Conservation (phyloP, 1,140 invertebrate species). For the Diachasma alloeum region DNA sequence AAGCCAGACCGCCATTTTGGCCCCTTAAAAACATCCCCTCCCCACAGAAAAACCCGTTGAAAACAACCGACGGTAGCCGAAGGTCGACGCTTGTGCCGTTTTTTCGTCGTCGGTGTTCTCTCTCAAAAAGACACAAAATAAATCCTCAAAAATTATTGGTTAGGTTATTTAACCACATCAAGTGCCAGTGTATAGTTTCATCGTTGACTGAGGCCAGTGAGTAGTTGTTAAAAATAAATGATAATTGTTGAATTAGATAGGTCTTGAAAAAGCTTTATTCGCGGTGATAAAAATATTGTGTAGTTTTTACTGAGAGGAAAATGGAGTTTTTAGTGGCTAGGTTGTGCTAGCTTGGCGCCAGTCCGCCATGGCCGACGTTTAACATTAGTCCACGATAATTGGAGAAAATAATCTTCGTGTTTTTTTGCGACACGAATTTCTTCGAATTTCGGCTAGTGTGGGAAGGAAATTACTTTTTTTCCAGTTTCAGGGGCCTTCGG, state of each 20-base stretch:
- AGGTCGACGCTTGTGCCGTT: slow-evolving; percentile 6
- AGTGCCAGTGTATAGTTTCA: background rate
- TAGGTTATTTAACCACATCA: slow-evolving; percentile 5
- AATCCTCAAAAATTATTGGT: slow-evolving; percentile 3
- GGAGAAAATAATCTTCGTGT: too few relatives aligned
- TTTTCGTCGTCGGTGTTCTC: background rate
- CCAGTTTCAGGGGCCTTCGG: background rate
- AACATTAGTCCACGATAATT: background rate
- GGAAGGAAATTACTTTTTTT: too few relatives aligned
- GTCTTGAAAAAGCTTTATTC: background rate
- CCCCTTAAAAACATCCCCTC: background rate
- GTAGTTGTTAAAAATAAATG: background rate
- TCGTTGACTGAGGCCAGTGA: background rate
- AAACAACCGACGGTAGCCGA: slow-evolving; percentile 5
- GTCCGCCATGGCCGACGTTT: background rate
- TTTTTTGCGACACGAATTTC: too few relatives aligned
- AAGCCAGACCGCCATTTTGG: background rate
- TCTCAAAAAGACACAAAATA: background rate
- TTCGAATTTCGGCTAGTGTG: too few relatives aligned
- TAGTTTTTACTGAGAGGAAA: background rate
- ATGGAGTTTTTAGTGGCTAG: slow-evolving; percentile 1
- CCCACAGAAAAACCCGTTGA: background rate
- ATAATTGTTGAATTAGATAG: background rate
- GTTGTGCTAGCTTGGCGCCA: background rate
- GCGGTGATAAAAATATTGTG: background rate